Evolutionary conservation across 2,797 vertebrate genomes (phyloP), one percentile per base, ranked within the genome.

Genomic region (Meriones psammophilus): DNA sequence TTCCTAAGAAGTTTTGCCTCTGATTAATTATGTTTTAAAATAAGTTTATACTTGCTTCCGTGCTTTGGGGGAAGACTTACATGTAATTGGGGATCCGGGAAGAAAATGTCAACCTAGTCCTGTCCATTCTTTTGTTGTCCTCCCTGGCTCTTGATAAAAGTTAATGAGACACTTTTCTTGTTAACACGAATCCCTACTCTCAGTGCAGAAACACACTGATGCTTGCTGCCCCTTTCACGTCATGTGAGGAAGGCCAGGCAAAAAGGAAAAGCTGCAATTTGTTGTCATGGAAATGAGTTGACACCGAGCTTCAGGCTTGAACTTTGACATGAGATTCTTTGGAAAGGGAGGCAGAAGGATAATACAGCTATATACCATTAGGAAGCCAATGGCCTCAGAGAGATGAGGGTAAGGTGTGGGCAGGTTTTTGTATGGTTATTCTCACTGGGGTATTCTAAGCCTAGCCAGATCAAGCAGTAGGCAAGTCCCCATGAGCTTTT

Each of bases 231-330:
- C 62, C 76, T 95, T 95, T 62, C 36, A 15, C 76, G 83, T 50
- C n/a, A 60, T 36, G 17, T 94, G 9, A 92, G n/a, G 8, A 71
- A 91, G 60, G 64, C 78, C 91, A 74, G 54, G 54, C 13, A 62
- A 91, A 73, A 87, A 54, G 39, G 80, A 86, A 91, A 62, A 62
- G 14, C 42, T 64, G 73, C 86, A 88, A 94, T 88, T 87, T 92
- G 87, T 96, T 93, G 95, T 92, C 85, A 96, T 95, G 94, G 94
- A 97, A 96, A 97, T 79, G 62, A 95, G 46, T 89, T 91, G 94
- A 85, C 86, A 90, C 68, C 91, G 90, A 94, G 36, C 69, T 73
- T 13, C 42, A 86, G 64, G 64, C 89, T 46, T 94, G 95, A 94
- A 73, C 84, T 94, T 28, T 89, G 64, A 33, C 30, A 79, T 71